Evolutionary conservation across 2,797 vertebrate species (phyloP).

Genomic region (Nyctalus aviator): DNA sequence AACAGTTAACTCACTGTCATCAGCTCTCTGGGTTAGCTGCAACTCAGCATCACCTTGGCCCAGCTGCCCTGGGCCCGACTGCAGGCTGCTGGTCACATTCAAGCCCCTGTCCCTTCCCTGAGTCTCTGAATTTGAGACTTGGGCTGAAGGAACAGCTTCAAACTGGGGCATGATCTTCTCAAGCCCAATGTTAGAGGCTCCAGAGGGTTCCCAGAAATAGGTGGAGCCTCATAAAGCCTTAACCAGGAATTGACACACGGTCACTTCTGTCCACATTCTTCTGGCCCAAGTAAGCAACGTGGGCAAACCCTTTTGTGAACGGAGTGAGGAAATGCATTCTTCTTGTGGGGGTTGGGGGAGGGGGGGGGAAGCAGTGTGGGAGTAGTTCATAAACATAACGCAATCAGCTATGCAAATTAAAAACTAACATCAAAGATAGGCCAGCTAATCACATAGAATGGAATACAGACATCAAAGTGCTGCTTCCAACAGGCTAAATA

Average conservation of each 20-base stretch:
- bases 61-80: not conserved
- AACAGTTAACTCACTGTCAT: not conserved
- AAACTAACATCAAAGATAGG: conserved; percentile 58
- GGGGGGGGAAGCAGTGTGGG: not conserved
- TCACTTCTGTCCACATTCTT: not conserved
- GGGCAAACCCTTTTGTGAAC: not conserved
- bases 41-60: not conserved
- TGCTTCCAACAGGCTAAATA: conserved; percentile 8
- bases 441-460: conserved; percentile 41
- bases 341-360: not conserved
- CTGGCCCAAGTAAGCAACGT: not conserved
- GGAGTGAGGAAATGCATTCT: not conserved
- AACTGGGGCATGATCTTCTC: not conserved
- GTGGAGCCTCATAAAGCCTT: not conserved
- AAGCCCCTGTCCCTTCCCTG: not conserved
- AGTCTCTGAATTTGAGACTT: not conserved
- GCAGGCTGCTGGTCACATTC: not conserved
- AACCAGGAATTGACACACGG: not conserved
- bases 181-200: not conserved
- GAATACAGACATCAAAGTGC: conserved; percentile 52
- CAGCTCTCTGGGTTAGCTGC: not conserved
- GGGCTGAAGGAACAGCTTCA: not conserved
- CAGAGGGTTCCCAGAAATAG: not conserved
- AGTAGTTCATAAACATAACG: not conserved
- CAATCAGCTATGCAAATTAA: conserved; percentile 57